Evolutionary conservation across 2,888 invertebrate species (phyloP).

Genomic region (Invenusta paracnida): DNA sequence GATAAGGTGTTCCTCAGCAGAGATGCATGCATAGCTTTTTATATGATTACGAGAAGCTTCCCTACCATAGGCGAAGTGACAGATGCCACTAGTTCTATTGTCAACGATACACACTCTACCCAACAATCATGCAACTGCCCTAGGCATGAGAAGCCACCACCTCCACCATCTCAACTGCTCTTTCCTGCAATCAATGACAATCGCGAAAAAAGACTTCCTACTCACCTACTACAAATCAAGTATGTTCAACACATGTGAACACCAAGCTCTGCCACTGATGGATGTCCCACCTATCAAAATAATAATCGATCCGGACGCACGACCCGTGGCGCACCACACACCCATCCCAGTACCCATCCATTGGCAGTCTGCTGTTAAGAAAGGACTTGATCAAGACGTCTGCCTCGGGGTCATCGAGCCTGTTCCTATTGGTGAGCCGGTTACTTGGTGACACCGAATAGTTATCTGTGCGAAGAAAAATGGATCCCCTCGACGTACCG

Average conservation of each 20-base stretch:
- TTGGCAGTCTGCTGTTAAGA: not conserved
- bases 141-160: slow-evolving; percentile 39
- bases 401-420: not conserved
- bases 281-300: slow-evolving; percentile 42
- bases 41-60: slow-evolving; percentile 47
- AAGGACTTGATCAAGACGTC: not conserved
- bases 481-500: slow-evolving; percentile 48
- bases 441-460: slow-evolving; percentile 5
- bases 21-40: slow-evolving; percentile 48
- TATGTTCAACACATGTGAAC: slow-evolving; percentile 45
- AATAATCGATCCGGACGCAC: slow-evolving; percentile 42
- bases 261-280: slow-evolving; percentile 44
- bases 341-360: not conserved
- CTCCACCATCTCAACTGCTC: slow-evolving; percentile 40
- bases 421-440: not conserved
- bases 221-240: slow-evolving; percentile 43
- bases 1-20: slow-evolving; percentile 49
- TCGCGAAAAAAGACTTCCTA: slow-evolving; percentile 33
- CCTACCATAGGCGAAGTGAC: slow-evolving; percentile 44
- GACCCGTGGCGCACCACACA: slow-evolving; percentile 40
- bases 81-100: no score
- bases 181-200: slow-evolving; percentile 39
- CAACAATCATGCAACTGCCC: slow-evolving; percentile 30
- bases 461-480: slow-evolving; percentile 43
- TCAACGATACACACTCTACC: no score